phyloP scores from a whole-genome alignment of 2,113 vertebrate species.

The Sebastes schlegelii region DNA sequence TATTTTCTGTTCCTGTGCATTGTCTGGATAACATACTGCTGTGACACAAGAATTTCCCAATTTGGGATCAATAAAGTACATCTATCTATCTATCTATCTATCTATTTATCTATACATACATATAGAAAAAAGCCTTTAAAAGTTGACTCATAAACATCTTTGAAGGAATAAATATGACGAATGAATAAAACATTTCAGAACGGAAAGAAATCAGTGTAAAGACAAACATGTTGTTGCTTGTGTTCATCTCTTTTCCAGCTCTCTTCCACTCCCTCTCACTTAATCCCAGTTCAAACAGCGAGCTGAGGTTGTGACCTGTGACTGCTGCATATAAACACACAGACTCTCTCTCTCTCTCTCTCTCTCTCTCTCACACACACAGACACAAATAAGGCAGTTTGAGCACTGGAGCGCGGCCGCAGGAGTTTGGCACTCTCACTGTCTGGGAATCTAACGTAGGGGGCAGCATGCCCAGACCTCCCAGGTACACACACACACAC shows the following conservation, averaged over 20 bases:
- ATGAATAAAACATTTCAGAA: not conserved
- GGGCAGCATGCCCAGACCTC: constrained; percentile 67
- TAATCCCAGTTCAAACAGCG: constrained; percentile 71
- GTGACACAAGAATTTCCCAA: no score
- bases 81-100: no score
- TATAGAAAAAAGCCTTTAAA: not conserved
- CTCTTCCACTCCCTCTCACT: constrained; percentile 42
- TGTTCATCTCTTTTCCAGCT: constrained; percentile 32
- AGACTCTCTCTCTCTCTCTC: constrained; percentile 18
- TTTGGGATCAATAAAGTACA: no score
- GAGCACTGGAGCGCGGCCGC: constrained; percentile 7
- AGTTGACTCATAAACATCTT: not conserved
- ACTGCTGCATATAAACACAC: constrained; percentile 53
- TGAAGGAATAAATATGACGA: not conserved
- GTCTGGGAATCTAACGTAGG: constrained; percentile 76
- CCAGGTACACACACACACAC: constrained; percentile 44
- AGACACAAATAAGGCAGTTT: constrained; percentile 28
- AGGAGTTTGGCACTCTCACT: constrained; percentile 69
- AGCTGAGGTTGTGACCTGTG: constrained; percentile 67
- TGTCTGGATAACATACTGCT: no score
- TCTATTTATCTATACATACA: no score
- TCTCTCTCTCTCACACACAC: constrained; percentile 18
- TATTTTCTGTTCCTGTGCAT: no score
- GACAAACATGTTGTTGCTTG: constrained; percentile 25
- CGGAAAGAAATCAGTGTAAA: constrained; percentile 1